phyloP scores from a whole-genome alignment of 2,888 invertebrate genomes.

The Rotaria socialis region DNA sequence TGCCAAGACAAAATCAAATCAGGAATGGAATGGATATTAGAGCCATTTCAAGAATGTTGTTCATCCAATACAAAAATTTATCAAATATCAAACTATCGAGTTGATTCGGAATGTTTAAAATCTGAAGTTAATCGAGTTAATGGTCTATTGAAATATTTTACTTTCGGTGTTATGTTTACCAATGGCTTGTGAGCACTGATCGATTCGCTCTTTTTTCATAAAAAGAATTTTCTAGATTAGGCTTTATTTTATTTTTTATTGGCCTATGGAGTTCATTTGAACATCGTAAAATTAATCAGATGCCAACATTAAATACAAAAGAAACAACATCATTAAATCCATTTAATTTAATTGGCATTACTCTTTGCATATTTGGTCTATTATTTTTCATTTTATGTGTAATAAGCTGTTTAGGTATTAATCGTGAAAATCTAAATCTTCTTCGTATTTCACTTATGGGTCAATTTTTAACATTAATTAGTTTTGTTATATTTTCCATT shows the following conservation, averaged over 20 bases:
- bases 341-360: conserved; percentile 1
- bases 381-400: neutral
- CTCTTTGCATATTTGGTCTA: neutral
- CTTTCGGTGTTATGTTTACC: conserved; percentile 9
- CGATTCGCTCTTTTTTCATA: no score
- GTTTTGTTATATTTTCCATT: neutral
- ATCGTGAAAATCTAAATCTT: conserved; percentile 14
- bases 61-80: neutral
- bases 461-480: neutral
- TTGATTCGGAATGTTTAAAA: neutral
- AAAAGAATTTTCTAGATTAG: neutral
- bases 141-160: neutral
- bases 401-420: conserved; percentile 15
- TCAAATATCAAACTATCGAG: neutral
- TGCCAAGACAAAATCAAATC: neutral
- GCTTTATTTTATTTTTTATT: conserved; percentile 11
- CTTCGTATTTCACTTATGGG: conserved; percentile 1
- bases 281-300: conserved; percentile 6
- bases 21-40: neutral
- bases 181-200: neutral
- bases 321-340: neutral
- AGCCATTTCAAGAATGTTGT: neutral
- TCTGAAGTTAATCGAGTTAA: neutral
- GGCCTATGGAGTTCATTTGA: conserved; percentile 34
- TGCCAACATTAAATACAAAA: neutral